These are phyloP conservation scores for Latrodectus elegans DNA, from an alignment of 2,888 invertebrate species.

Conservation along the genomic window DNA sequence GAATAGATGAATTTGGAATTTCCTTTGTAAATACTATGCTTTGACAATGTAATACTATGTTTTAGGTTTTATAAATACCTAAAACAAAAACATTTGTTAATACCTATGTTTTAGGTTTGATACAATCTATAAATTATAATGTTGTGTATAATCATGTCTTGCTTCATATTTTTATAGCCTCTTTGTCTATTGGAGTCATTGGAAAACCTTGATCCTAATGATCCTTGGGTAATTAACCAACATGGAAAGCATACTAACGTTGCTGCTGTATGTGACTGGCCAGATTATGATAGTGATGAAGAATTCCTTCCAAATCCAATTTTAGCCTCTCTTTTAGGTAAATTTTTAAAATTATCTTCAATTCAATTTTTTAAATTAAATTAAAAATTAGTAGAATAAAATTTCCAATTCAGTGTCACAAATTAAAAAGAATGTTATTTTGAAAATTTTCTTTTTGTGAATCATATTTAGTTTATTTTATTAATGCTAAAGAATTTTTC, in stretches of 20 bases:
- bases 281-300: constrained; percentile 79
- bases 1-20: no score
- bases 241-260: constrained; percentile 78
- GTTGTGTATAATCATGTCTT: no score
- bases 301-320: constrained; percentile 74
- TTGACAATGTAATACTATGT: no score
- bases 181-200: constrained; percentile 76
- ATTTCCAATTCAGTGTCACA: no score
- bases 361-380: background rate
- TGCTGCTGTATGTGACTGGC: constrained; percentile 79
- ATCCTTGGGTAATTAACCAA: constrained; percentile 78
- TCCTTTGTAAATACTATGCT: no score
- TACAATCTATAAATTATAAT: no score
- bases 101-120: no score
- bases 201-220: constrained; percentile 77
- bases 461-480: background rate
- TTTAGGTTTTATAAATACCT: no score
- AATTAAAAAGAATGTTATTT: background rate
- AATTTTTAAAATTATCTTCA: constrained; percentile 43
- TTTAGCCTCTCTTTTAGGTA: constrained; percentile 74
- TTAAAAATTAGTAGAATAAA: no score
- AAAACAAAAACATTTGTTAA: no score
- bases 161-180: no score
- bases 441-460: background rate
- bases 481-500: background rate